A percentile compares a stretch with the other conserved stretches of the same genome.
Evolutionary conservation across 2,797 vertebrate genomes (phyloP).

Genomic region (Micromesistius poutassou): DNA sequence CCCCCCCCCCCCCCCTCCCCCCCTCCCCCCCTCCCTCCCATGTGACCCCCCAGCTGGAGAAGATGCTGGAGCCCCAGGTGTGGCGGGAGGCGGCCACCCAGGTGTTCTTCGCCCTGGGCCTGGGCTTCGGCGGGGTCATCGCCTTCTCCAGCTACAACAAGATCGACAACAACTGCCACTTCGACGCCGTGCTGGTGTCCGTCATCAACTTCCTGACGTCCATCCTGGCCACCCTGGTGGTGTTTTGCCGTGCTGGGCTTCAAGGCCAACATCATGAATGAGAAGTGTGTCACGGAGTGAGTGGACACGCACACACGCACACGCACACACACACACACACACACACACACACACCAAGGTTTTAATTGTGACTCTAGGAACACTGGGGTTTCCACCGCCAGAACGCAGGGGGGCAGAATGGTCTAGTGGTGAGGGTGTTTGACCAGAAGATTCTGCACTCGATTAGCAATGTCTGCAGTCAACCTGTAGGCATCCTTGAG

Average conservation of each 20-base stretch:
- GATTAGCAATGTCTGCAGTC: not conserved
- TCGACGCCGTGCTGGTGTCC: slow-evolving; percentile 89
- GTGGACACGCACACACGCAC: slow-evolving; percentile 52
- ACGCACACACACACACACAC: not conserved
- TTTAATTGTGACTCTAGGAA: not conserved
- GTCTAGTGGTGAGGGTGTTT: not conserved
- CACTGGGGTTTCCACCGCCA: not conserved
- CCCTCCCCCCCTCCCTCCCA: not conserved
- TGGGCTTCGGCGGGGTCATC: slow-evolving; percentile 94
- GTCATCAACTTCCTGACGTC: slow-evolving; percentile 95
- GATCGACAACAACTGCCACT: slow-evolving; percentile 96
- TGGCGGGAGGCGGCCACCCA: slow-evolving; percentile 95
- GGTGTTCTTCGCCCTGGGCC: slow-evolving; percentile 92
- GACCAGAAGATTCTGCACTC: not conserved
- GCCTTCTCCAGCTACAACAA: slow-evolving; percentile 98
- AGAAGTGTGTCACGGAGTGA: slow-evolving; percentile 92
- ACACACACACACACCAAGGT: slow-evolving; percentile 3
- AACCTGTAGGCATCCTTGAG: too few relatives aligned
- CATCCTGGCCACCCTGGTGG: slow-evolving; percentile 90
- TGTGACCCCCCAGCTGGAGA: slow-evolving; percentile 80
- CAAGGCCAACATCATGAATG: slow-evolving; percentile 97
- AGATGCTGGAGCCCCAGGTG: slow-evolving; percentile 93
- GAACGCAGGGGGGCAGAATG: not conserved
- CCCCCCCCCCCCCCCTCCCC: too few relatives aligned
- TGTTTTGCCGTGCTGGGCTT: slow-evolving; percentile 96